Base-by-base conservation (phyloP, 1,140 invertebrate genomes). In the Homarus americanus region DNA sequence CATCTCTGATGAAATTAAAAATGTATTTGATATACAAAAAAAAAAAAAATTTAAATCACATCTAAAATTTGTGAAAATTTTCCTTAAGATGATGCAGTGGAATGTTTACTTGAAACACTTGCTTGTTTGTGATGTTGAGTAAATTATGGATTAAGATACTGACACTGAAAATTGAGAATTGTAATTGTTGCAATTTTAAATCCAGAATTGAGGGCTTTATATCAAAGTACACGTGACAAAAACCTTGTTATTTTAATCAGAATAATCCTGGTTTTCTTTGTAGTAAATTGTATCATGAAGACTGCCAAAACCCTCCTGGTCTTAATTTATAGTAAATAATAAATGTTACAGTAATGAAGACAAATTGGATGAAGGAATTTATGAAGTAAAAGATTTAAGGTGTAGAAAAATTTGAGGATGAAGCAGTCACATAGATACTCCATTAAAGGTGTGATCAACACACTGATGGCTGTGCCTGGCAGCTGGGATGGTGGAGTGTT, bases 401-500 rank as follows among this genome's bases (percentile, higher is more conserved):
- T 32, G n/a, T 24, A n/a, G n/a, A n/a, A n/a, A n/a, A n/a, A n/a
- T n/a, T n/a, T n/a, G n/a, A n/a, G n/a, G n/a, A n/a, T n/a, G n/a
- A n/a, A 32, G 10, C 63, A 17, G 28, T 17, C 63, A 32, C 63
- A 69, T 32, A 69, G 24, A 69, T 24, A 69, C n/a, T 28, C 63
- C 63, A 32, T 4, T 32, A 69, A 69, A 69, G 63, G n/a, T 69
- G 5, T 69, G n/a, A 69, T 69, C n/a, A 69, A 63, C n/a, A 44
- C 44, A 63, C 40, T 76, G 79, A 88, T 40, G 87, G 87, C 79
- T 82, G 76, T 82, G 87, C 78, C 79, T 36, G 87, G 87, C 78
- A 82, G 87, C 78, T 80, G 87, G 79, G 75, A 41, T 80, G 87
- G 87, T 82, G 80, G 88, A 84, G 88, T 75, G 73, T 83, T 75